phyloP scores from a whole-genome alignment of 2,797 vertebrate genomes.

The Spondyliosoma cantharus region DNA sequence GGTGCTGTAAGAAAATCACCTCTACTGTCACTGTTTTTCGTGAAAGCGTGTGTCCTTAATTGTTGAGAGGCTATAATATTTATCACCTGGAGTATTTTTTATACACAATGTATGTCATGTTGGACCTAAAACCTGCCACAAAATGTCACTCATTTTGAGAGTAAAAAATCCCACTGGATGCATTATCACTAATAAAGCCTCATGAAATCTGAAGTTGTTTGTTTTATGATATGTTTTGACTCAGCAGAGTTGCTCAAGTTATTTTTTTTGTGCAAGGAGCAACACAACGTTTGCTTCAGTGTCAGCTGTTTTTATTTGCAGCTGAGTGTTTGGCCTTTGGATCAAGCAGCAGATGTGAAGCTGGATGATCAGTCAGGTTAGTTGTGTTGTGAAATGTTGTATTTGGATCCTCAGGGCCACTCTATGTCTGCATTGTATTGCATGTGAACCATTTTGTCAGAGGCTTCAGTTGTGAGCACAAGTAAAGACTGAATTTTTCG shows the following conservation, averaged over 20 bases:
- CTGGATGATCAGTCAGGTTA: too few species aligned
- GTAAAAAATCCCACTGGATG: not conserved
- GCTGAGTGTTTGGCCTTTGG: not conserved
- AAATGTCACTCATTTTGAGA: not conserved
- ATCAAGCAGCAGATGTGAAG: too few species aligned
- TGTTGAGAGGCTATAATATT: not conserved
- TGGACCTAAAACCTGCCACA: not conserved
- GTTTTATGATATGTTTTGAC: not conserved
- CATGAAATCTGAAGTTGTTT: not conserved
- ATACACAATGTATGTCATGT: not conserved
- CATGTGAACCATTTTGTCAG: too few species aligned
- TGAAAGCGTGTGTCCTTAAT: not conserved
- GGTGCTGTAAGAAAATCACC: not conserved
- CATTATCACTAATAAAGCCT: slow-evolving; percentile 33
- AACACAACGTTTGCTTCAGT: not conserved
- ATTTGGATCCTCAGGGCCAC: too few species aligned
- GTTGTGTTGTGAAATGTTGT: too few species aligned
- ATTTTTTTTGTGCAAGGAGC: not conserved
- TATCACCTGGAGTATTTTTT: not conserved
- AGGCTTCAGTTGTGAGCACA: too few species aligned
- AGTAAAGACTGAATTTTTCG: too few species aligned
- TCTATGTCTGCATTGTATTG: too few species aligned
- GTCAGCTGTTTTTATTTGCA: not conserved
- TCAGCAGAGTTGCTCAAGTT: not conserved
- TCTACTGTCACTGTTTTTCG: not conserved